These are phyloP conservation scores for Stictocephala bisonia DNA, from an alignment of 2,888 invertebrate species.

Conservation along the genomic window DNA sequence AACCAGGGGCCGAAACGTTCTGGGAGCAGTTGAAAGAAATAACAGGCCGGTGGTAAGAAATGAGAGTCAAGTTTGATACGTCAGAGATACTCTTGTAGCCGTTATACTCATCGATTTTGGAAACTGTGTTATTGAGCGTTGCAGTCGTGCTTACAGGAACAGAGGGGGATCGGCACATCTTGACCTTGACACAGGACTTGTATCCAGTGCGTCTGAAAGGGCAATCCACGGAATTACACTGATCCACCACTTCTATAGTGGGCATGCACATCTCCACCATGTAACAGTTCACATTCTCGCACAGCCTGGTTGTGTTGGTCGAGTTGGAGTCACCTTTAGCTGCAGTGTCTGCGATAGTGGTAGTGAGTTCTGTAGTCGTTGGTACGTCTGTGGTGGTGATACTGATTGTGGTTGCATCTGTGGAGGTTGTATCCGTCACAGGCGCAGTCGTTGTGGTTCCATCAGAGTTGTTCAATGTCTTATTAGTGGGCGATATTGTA, in stretches of 20 bases:
- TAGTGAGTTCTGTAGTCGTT: not conserved
- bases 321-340: not conserved
- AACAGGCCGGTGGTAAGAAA: conserved; percentile 20
- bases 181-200: conserved; percentile 18
- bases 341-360: not conserved
- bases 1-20: not conserved
- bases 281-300: conserved; percentile 21
- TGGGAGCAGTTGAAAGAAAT: conserved; percentile 22
- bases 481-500: not conserved
- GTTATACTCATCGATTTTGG: conserved; percentile 20
- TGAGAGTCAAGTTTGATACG: conserved; percentile 15
- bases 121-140: conserved; percentile 31
- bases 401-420: not conserved
- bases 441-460: not conserved
- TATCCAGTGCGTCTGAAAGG: conserved; percentile 33
- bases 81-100: conserved; percentile 5
- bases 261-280: conserved; percentile 21
- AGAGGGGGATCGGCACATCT: conserved; percentile 8
- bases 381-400: not conserved
- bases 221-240: conserved; percentile 4
- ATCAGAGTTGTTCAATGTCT: not conserved
- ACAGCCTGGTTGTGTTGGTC: conserved; percentile 1
- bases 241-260: conserved; percentile 14
- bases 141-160: conserved; percentile 23
- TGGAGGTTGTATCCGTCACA: not conserved